phyloP scores from a whole-genome alignment of 2,888 invertebrate genomes.

The Phaedon cochleariae region DNA sequence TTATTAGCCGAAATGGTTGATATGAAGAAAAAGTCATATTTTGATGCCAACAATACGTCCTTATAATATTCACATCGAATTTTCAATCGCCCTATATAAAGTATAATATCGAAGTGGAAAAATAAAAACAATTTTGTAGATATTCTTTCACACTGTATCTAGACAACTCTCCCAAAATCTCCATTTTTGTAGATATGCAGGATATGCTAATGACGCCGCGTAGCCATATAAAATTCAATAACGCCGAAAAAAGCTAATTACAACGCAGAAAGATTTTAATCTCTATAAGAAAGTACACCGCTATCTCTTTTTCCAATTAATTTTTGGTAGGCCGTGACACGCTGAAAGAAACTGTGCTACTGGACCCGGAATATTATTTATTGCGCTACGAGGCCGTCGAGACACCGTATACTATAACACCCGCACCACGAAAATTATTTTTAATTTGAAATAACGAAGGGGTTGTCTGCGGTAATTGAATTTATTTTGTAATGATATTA shows the following conservation, averaged over 20 bases:
- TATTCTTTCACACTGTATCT: no score
- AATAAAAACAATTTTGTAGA: no score
- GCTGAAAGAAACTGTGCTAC: constrained; percentile 16
- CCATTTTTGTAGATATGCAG: constrained; percentile 12
- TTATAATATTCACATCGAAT: no score
- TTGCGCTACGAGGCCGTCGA: constrained; percentile 19
- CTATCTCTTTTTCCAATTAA: constrained; percentile 20
- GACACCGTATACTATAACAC: constrained; percentile 14
- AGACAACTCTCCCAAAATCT: neutral
- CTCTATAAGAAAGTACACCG: constrained; percentile 4
- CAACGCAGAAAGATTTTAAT: constrained; percentile 13
- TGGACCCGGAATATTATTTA: constrained; percentile 24
- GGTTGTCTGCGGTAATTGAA: constrained; percentile 28
- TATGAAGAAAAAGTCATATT: no score
- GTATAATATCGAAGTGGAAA: no score
- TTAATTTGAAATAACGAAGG: constrained; percentile 26
- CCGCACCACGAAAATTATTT: constrained; percentile 27
- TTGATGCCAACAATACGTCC: no score
- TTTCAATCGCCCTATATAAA: no score
- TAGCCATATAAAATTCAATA: constrained; percentile 18
- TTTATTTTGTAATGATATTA: constrained; percentile 1
- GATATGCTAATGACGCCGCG: constrained; percentile 15
- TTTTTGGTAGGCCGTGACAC: constrained; percentile 13
- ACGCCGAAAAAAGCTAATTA: constrained; percentile 20
- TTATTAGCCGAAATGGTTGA: no score